A percentile compares a stretch with the other conserved stretches of the same genome.
Evolutionary conservation across 2,888 invertebrate genomes (phyloP).

Genomic region (Tenodera sinensis): DNA sequence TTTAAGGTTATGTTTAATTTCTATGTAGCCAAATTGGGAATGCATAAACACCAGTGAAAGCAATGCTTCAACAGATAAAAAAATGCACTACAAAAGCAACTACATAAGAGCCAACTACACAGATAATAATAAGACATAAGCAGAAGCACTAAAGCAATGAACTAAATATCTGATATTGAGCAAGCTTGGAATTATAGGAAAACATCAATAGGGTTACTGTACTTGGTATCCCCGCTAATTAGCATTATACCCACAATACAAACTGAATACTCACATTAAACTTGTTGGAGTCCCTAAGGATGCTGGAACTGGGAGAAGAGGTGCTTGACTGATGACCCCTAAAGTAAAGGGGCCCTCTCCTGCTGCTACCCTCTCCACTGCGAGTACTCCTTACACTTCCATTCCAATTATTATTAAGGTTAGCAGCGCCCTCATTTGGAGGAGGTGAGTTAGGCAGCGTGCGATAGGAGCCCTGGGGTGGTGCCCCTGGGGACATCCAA

Average conservation of each 20-base stretch:
- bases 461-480: constrained; percentile 24
- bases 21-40: neutral
- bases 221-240: neutral
- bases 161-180: too few species aligned
- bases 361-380: constrained; percentile 13
- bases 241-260: constrained; percentile 23
- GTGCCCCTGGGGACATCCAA: constrained; percentile 20
- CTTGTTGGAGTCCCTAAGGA: constrained; percentile 32
- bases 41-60: neutral
- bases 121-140: neutral
- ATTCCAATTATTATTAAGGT: constrained; percentile 31
- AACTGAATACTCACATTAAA: constrained; percentile 33
- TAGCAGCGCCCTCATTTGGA: constrained; percentile 17
- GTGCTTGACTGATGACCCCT: constrained; percentile 24
- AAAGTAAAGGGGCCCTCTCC: constrained; percentile 29
- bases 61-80: constrained; percentile 1
- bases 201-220: neutral
- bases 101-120: neutral
- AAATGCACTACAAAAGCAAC: constrained; percentile 1
- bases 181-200: too few species aligned
- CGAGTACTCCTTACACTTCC: constrained; percentile 11
- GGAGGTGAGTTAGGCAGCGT: constrained; percentile 21
- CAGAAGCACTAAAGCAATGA: neutral
- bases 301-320: constrained; percentile 16
- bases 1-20: neutral